Evolutionary conservation across 2,888 invertebrate genomes (phyloP), one percentile per base, ranked within the genome.

Genomic region (Tiliacea aurago): DNA sequence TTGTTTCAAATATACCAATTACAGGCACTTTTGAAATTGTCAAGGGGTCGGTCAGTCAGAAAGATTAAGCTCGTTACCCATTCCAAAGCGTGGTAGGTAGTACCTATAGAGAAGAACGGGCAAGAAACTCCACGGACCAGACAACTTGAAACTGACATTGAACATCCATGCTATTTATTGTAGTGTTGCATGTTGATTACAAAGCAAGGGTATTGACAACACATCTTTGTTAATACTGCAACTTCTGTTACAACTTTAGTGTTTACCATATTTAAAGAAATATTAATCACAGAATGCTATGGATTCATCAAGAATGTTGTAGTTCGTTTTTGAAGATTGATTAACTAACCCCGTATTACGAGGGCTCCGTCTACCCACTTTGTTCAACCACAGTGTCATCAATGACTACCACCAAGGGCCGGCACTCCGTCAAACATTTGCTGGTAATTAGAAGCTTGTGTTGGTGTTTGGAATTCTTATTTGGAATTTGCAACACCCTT

Each of bases 391-490:
- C 47, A 43, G n/a, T 45, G 62, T 49, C 58, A 23, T 23, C 65
- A 72, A n/a, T 33, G 20, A 72, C 55, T 37, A 43, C 11, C 7
- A 43, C 43, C 18, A 23, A 71, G 65, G 11, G 10, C 10, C 43
- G 55, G 55, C 51, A 65, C 59, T 55, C 23, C 7, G 33, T 43
- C 18, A 64, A 55, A 45, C 49, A 63, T 37, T 68, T 23, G 18
- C 41, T 53, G 23, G 64, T 76, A 77, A 65, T 76, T 70, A 55
- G 45, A 65, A 49, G 18, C 55, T 64, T 62, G 28, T 13, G 28
- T 62, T 28, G n/a, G 9, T 58, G 43, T 56, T 70, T n/a, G 18
- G 20, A 70, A 37, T 70, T 45, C 28, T 47, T 37, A n/a, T 70
- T 70, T 13, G 23, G 20, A 20, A 47, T 15, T 70, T 51, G 37